phyloP scores from a whole-genome alignment of 2,888 invertebrate genomes.

The Cryptosula pallasiana region DNA sequence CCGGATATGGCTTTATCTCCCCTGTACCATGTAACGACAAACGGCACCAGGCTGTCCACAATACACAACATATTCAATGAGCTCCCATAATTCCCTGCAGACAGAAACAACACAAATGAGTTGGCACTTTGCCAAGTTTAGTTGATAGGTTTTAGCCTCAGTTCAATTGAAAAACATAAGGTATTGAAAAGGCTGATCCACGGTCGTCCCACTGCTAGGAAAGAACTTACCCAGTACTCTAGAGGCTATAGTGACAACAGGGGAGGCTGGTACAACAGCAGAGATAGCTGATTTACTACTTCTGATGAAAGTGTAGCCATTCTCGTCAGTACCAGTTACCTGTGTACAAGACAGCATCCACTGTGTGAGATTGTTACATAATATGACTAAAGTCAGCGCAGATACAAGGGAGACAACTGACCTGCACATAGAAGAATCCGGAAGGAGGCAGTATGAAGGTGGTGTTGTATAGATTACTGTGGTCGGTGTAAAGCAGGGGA shows the following conservation, averaged over 20 bases:
- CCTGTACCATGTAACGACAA: conserved; percentile 59
- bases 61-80: conserved; percentile 59
- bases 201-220: no score
- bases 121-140: no score
- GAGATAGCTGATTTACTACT: conserved; percentile 66
- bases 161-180: no score
- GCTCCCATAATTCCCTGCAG: conserved; percentile 53
- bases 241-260: conserved; percentile 56
- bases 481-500: conserved; percentile 33
- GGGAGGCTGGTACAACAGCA: conserved; percentile 60
- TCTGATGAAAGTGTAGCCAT: conserved; percentile 61
- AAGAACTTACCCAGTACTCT: conserved; percentile 40
- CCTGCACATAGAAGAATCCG: conserved; percentile 64
- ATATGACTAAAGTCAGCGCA: no score
- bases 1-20: conserved; percentile 46
- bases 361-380: no score
- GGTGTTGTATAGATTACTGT: conserved; percentile 56
- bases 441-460: conserved; percentile 63
- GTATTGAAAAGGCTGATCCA: no score
- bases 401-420: no score
- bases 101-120: no score
- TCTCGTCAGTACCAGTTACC: conserved; percentile 63
- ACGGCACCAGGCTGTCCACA: conserved; percentile 63
- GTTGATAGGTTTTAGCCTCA: no score
- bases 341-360: no score